Conservation (phyloP, 2,888 invertebrate species). For the Xanthorhoe spadicearia region DNA sequence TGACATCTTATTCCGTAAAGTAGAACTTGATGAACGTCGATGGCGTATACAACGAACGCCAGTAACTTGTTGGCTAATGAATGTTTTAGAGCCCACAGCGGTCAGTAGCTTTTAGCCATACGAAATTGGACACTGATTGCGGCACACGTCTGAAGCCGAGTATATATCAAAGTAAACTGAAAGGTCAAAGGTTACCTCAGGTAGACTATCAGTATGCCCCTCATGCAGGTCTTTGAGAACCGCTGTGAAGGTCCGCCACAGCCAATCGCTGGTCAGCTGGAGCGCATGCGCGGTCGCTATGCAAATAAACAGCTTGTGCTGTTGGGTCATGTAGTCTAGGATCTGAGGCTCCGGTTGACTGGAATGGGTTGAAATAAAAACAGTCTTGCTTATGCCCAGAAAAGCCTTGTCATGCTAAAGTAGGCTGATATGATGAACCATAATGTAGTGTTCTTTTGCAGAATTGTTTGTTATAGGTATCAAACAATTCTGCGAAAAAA, state of each 20-base stretch:
- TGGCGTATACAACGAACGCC: too few species aligned
- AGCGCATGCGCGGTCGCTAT: conserved; percentile 93
- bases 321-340: conserved; percentile 96
- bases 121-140: too few species aligned
- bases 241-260: conserved; percentile 92
- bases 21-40: too few species aligned
- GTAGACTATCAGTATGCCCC: conserved; percentile 91
- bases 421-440: too few species aligned
- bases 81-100: too few species aligned
- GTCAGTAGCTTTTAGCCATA: too few species aligned
- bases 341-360: conserved; percentile 94
- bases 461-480: too few species aligned
- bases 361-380: conserved; percentile 13
- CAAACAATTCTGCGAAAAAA: too few species aligned
- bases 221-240: conserved; percentile 90
- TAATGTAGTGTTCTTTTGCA: too few species aligned
- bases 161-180: neutral
- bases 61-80: too few species aligned
- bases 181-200: conserved; percentile 88
- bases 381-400: neutral
- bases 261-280: conserved; percentile 88
- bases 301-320: conserved; percentile 94
- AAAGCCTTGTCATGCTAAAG: neutral
- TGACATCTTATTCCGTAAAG: too few species aligned
- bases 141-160: neutral